Conservation (phyloP, 2,888 invertebrate genomes). For the Invenusta paracnida region DNA sequence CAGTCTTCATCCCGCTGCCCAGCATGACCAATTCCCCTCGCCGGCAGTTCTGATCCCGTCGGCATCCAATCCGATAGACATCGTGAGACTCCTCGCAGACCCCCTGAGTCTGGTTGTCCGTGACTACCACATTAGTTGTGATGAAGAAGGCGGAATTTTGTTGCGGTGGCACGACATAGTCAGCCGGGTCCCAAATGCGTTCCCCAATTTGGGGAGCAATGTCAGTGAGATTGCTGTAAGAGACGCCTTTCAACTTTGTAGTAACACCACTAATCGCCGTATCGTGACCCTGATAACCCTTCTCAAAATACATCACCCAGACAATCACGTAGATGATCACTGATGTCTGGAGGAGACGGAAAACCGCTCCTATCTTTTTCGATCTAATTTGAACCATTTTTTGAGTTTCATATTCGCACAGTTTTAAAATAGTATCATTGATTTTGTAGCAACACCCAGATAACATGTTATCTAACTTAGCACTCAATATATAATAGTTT, state of each 20-base stretch:
- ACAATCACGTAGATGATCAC: conserved; percentile 62
- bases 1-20: conserved; percentile 39
- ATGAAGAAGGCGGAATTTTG: conserved; percentile 44
- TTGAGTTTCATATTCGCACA: conserved; percentile 61
- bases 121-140: conserved; percentile 44
- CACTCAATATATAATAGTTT: too few relatives aligned
- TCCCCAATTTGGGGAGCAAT: conserved; percentile 38
- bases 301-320: conserved; percentile 62
- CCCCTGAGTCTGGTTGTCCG: conserved; percentile 41
- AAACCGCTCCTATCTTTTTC: conserved; percentile 61
- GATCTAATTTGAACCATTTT: conserved; percentile 62
- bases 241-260: conserved; percentile 62
- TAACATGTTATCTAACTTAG: too few relatives aligned
- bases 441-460: too few relatives aligned
- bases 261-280: conserved; percentile 61
- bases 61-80: conserved; percentile 16
- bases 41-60: conserved; percentile 37
- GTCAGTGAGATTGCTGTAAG: conserved; percentile 41
- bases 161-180: conserved; percentile 45
- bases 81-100: conserved; percentile 30
- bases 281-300: conserved; percentile 63
- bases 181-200: conserved; percentile 43
- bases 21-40: not conserved
- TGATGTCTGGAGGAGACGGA: conserved; percentile 59
- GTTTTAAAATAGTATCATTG: too few relatives aligned